These are phyloP conservation scores for Pseudorhombus dupliciocellatus DNA, from an alignment of 2,113 vertebrate genomes.

Conservation along the genomic window DNA sequence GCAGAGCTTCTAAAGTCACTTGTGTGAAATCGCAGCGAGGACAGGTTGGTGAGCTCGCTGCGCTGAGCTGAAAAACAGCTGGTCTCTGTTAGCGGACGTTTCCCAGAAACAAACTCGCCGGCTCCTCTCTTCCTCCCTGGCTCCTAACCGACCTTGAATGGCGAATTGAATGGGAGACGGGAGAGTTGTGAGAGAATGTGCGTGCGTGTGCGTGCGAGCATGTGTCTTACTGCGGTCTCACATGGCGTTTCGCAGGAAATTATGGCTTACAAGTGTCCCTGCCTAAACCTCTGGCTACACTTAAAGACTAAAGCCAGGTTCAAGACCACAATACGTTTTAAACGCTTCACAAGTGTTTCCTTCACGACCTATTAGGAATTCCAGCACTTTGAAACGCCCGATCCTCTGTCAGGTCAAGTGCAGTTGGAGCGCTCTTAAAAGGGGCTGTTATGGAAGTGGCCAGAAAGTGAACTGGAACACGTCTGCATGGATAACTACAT, in stretches of 20 bases:
- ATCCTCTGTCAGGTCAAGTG: conserved; percentile 46
- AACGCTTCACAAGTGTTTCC: conserved; percentile 55
- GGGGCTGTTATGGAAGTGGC: conserved; percentile 38
- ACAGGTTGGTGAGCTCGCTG: conserved; percentile 56
- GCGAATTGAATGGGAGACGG: conserved; percentile 35
- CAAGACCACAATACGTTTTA: conserved; percentile 55
- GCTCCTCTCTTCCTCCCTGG: conserved; percentile 56
- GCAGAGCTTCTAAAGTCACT: conserved; percentile 41
- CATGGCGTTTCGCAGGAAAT: conserved; percentile 58
- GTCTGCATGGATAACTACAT: conserved; percentile 32
- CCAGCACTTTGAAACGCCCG: conserved; percentile 42
- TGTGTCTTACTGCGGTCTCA: conserved; percentile 49
- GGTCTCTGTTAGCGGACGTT: conserved; percentile 68
- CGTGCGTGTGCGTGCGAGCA: not conserved
- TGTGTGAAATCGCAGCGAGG: conserved; percentile 56
- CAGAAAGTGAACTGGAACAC: conserved; percentile 46
- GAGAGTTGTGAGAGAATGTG: conserved; percentile 10
- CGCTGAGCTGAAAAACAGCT: conserved; percentile 73
- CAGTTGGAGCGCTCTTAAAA: conserved; percentile 27
- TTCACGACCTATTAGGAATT: conserved; percentile 56
- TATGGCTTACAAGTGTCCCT: conserved; percentile 64
- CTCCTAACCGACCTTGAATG: conserved; percentile 53
- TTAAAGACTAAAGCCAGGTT: conserved; percentile 48
- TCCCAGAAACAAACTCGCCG: conserved; percentile 73
- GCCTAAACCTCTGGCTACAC: conserved; percentile 64